phyloP scores from a whole-genome alignment of 2,888 invertebrate species.

The Pseudolycoriella hygida region DNA sequence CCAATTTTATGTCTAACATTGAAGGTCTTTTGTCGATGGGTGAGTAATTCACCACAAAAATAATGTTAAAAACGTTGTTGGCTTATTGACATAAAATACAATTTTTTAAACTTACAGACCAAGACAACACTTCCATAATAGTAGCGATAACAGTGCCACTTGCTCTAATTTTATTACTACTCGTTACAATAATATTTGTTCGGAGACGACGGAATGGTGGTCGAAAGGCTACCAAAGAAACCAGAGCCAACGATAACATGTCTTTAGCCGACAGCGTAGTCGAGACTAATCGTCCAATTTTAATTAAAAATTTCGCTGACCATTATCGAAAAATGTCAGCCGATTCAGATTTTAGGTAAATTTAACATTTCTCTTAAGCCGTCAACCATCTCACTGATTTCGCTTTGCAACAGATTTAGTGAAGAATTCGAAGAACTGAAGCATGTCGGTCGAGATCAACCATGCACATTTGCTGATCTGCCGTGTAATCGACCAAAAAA shows the following conservation, averaged over 20 bases:
- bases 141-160: conserved; percentile 58
- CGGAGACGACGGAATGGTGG: conserved; percentile 42
- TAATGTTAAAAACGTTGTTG: no score
- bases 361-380: background rate
- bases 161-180: conserved; percentile 38
- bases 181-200: conserved; percentile 41
- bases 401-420: conserved; percentile 49
- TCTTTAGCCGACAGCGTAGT: conserved; percentile 62
- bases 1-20: background rate
- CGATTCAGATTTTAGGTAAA: conserved; percentile 77
- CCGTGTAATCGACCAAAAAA: conserved; percentile 96
- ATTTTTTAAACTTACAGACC: conserved; percentile 38
- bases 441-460: conserved; percentile 84
- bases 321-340: conserved; percentile 93
- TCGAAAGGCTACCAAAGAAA: conserved; percentile 44
- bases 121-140: conserved; percentile 70
- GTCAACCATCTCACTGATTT: background rate
- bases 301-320: conserved; percentile 74
- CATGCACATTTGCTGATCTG: conserved; percentile 83
- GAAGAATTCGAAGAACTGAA: conserved; percentile 98
- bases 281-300: conserved; percentile 67
- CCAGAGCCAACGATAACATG: conserved; percentile 48
- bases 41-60: conserved; percentile 2
- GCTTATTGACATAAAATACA: no score
- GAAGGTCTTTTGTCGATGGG: conserved; percentile 5